Percentiles rank a stretch among this genome's conserved stretches.
These are phyloP conservation scores for Leptinotarsa peninsularis DNA, from an alignment of 2,888 invertebrate genomes.

Conservation along the genomic window DNA sequence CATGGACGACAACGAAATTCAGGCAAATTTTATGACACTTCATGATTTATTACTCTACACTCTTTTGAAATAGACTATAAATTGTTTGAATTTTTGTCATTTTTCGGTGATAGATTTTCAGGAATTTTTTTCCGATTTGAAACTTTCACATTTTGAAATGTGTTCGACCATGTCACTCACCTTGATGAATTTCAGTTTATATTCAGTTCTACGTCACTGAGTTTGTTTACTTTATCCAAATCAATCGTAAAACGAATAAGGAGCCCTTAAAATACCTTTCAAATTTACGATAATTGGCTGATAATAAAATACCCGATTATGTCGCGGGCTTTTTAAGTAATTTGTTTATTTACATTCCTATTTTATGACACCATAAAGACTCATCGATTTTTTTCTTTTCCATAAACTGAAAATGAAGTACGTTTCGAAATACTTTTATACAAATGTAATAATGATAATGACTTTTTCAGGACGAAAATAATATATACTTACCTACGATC, in stretches of 20 bases:
- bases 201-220: slow-evolving; percentile 26
- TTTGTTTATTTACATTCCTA: slow-evolving; percentile 53
- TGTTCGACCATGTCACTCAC: too few relatives aligned
- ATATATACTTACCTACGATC: too few relatives aligned
- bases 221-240: slow-evolving; percentile 55
- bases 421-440: background rate
- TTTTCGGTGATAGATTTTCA: too few relatives aligned
- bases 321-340: slow-evolving; percentile 55
- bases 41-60: too few relatives aligned
- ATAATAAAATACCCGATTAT: slow-evolving; percentile 61
- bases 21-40: too few relatives aligned
- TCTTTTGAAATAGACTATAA: too few relatives aligned
- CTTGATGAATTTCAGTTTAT: background rate
- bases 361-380: slow-evolving; percentile 50
- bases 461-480: too few relatives aligned
- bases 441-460: background rate
- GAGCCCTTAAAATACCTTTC: slow-evolving; percentile 58
- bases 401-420: background rate
- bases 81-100: too few relatives aligned
- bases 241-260: slow-evolving; percentile 58
- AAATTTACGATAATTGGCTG: slow-evolving; percentile 61
- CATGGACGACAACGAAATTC: too few relatives aligned
- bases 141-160: too few relatives aligned
- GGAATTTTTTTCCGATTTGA: too few relatives aligned
- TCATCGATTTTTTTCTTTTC: slow-evolving; percentile 30